phyloP scores from a whole-genome alignment of 2,888 invertebrate genomes.

The Dromius quadrimaculatus region DNA sequence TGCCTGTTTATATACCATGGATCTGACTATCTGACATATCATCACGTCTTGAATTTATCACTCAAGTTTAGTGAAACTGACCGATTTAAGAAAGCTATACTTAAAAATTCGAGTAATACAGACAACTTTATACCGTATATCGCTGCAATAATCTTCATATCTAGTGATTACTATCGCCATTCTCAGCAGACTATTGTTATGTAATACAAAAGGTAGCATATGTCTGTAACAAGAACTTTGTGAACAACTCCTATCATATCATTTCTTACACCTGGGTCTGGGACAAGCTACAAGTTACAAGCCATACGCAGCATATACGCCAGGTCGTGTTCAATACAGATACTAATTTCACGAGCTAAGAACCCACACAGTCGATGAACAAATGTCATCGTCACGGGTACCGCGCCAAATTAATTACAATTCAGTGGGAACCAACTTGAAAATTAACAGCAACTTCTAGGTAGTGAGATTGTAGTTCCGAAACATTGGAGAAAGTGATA shows the following conservation, averaged over 20 bases:
- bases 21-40: no score
- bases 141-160: no score
- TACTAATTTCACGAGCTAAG: constrained; percentile 5
- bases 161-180: no score
- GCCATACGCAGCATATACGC: background rate
- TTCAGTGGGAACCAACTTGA: background rate
- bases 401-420: constrained; percentile 9
- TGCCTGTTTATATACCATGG: no score
- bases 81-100: no score
- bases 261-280: constrained; percentile 22
- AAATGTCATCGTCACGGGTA: constrained; percentile 7
- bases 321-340: constrained; percentile 14
- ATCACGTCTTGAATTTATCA: no score
- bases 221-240: constrained; percentile 15
- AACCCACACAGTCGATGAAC: background rate
- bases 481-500: background rate
- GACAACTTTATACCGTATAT: no score
- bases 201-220: constrained; percentile 18
- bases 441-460: constrained; percentile 1
- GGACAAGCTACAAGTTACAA: background rate
- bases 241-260: background rate
- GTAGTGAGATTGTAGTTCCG: background rate
- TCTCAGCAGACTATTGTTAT: no score
- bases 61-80: no score
- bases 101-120: no score